These are phyloP conservation scores for Molossus molossus DNA, from an alignment of 2,797 vertebrate genomes.

Conservation along the genomic window DNA sequence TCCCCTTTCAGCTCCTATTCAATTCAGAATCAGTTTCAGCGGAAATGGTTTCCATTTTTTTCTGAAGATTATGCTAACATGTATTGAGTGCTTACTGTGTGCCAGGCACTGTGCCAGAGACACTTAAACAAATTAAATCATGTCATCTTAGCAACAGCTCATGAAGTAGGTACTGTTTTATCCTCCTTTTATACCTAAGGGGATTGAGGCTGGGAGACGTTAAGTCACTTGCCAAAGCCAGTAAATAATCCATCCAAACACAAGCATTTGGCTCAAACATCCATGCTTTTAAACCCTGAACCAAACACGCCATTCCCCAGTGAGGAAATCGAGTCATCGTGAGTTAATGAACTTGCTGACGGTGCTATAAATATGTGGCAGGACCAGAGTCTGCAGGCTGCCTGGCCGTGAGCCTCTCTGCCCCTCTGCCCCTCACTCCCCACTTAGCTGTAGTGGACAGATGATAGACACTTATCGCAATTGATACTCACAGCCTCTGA, in stretches of 20 bases:
- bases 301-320: neutral
- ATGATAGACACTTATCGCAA: neutral
- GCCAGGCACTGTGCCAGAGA: slow-evolving; percentile 43
- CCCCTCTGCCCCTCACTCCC: neutral
- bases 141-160: slow-evolving; percentile 23
- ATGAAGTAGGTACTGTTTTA: neutral
- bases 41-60: slow-evolving; percentile 7
- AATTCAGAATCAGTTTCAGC: slow-evolving; percentile 51
- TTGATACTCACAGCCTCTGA: neutral
- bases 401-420: no score
- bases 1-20: neutral
- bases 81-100: slow-evolving; percentile 60
- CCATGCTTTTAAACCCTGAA: neutral
- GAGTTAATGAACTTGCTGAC: slow-evolving; percentile 22
- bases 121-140: slow-evolving; percentile 60
- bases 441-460: neutral
- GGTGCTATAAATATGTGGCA: neutral
- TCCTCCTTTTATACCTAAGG: neutral
- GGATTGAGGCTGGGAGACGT: neutral
- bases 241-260: slow-evolving; percentile 15
- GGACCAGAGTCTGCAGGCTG: neutral
- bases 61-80: slow-evolving; percentile 26
- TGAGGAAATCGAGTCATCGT: slow-evolving; percentile 14
- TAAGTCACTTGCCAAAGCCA: slow-evolving; percentile 50
- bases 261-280: neutral